Evolutionary conservation across 2,113 vertebrate genomes (phyloP).

Genomic region (Thunnus maccoyii): DNA sequence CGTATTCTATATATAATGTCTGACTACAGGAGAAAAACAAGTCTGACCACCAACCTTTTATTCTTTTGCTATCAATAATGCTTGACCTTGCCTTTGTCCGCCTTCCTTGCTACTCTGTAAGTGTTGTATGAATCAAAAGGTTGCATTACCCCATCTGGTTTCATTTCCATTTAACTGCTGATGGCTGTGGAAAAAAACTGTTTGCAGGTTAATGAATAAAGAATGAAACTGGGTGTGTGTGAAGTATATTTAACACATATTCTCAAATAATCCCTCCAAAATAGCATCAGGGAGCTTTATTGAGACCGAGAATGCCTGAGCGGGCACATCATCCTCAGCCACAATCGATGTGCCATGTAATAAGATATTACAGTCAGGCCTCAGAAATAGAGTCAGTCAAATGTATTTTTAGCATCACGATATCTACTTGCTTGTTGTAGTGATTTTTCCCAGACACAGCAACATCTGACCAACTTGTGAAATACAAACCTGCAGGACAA

Average conservation of each 20-base stretch:
- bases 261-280: constrained; percentile 76
- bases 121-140: constrained; percentile 8
- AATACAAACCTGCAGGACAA: constrained; percentile 48
- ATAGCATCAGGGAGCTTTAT: constrained; percentile 82
- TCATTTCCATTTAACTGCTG: constrained; percentile 43
- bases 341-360: constrained; percentile 84
- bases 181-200: constrained; percentile 62
- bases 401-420: constrained; percentile 80
- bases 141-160: constrained; percentile 45
- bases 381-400: constrained; percentile 81
- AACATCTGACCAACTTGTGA: constrained; percentile 67
- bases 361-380: constrained; percentile 76
- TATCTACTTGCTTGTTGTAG: constrained; percentile 75
- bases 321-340: constrained; percentile 73
- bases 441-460: constrained; percentile 70
- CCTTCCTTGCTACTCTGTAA: constrained; percentile 2
- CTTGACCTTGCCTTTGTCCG: constrained; percentile 65
- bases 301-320: constrained; percentile 80
- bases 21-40: constrained; percentile 15
- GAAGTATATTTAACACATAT: constrained; percentile 79
- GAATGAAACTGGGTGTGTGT: constrained; percentile 62
- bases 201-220: constrained; percentile 76
- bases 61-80: constrained; percentile 28
- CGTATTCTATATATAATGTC: neutral
- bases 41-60: neutral